These are phyloP conservation scores for Parascotia fuliginaria DNA, from an alignment of 2,888 invertebrate genomes.

Conservation along the genomic window DNA sequence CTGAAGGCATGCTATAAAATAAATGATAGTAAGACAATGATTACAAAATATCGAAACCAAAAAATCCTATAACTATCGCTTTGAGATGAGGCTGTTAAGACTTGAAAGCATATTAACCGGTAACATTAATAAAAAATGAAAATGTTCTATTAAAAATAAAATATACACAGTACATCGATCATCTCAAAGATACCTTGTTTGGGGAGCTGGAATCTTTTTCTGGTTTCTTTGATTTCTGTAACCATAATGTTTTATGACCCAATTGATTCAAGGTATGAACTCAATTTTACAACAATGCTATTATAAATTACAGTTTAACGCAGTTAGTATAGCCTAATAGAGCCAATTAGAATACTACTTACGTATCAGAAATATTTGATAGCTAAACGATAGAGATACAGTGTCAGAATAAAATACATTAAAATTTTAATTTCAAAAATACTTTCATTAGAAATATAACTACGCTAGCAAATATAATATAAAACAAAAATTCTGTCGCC, in stretches of 20 bases:
- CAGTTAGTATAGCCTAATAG: constrained; percentile 30
- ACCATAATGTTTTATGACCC: constrained; percentile 68
- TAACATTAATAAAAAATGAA: constrained; percentile 47
- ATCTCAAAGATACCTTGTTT: constrained; percentile 87
- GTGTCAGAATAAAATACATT: not conserved
- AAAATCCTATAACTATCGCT: constrained; percentile 49
- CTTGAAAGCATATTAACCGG: constrained; percentile 44
- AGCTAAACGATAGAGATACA: constrained; percentile 5
- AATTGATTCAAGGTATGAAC: constrained; percentile 30
- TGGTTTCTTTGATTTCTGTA: constrained; percentile 92
- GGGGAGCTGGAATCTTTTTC: constrained; percentile 90
- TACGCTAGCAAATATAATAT: not conserved
- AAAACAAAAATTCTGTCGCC: too few relatives aligned
- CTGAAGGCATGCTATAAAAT: constrained; percentile 58
- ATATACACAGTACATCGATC: constrained; percentile 47
- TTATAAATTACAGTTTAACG: constrained; percentile 22
- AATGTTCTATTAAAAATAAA: constrained; percentile 39
- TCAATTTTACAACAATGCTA: constrained; percentile 13
- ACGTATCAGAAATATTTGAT: constrained; percentile 10
- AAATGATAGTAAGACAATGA: constrained; percentile 40
- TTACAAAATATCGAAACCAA: constrained; percentile 52
- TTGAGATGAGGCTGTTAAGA: constrained; percentile 63
- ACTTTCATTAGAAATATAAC: not conserved
- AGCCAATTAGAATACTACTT: constrained; percentile 24
- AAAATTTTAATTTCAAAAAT: not conserved